These are phyloP conservation scores for Heterotilapia buettikoferi DNA, from an alignment of 2,113 vertebrate genomes.

Conservation along the genomic window DNA sequence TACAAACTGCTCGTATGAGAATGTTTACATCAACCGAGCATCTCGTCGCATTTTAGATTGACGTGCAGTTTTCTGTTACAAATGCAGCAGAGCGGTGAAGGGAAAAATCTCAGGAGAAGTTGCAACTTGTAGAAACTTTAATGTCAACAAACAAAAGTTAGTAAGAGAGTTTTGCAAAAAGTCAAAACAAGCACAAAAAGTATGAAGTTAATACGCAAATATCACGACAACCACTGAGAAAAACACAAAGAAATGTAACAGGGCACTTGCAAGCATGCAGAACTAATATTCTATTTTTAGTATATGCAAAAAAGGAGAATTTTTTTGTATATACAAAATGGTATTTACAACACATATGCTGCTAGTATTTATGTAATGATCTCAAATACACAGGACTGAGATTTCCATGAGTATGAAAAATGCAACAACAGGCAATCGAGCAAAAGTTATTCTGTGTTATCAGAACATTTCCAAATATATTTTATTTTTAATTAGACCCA, in stretches of 20 bases:
- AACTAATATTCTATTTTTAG: not conserved
- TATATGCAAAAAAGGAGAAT: not conserved
- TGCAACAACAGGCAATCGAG: not conserved
- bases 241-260: not conserved
- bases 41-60: not conserved
- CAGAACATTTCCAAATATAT: not conserved
- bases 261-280: not conserved
- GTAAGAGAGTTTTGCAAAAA: not conserved
- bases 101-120: not conserved
- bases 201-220: not conserved
- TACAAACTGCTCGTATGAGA: not conserved
- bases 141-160: constrained; percentile 42
- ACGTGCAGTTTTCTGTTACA: not conserved
- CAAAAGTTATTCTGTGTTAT: not conserved
- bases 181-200: not conserved
- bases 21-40: not conserved
- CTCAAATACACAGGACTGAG: not conserved
- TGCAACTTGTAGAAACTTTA: constrained; percentile 48
- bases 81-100: not conserved
- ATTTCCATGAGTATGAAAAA: not conserved
- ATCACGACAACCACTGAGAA: not conserved
- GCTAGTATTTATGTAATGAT: not conserved
- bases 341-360: constrained; percentile 42
- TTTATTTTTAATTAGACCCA: not conserved
- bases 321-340: not conserved